Evolutionary conservation across 2,888 invertebrate genomes (phyloP).

Genomic region (Noctua janthe): DNA sequence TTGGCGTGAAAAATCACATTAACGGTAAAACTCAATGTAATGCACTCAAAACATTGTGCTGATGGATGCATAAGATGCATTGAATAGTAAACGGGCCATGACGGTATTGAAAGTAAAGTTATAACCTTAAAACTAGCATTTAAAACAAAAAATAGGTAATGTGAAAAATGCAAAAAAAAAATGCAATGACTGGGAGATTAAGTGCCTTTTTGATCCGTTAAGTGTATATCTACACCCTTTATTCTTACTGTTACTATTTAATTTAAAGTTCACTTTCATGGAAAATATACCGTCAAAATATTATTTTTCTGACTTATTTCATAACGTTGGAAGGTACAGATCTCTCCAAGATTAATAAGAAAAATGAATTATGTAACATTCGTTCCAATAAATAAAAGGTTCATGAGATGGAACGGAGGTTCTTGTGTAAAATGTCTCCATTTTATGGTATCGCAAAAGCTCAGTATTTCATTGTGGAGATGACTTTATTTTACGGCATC

Average conservation of each 20-base stretch:
- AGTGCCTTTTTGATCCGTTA: no score
- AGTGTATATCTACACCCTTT: no score
- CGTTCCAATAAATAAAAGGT: constrained; percentile 41
- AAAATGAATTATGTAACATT: constrained; percentile 52
- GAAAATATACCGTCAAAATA: neutral
- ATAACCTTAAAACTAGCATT: no score
- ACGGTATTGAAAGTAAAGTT: no score
- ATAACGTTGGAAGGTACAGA: constrained; percentile 1
- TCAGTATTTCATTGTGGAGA: constrained; percentile 33
- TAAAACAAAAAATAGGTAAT: no score
- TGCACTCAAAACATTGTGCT: no score
- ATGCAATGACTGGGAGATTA: no score
- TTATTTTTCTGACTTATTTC: constrained; percentile 14
- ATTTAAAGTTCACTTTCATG: neutral
- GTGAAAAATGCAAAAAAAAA: no score
- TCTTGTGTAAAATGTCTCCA: constrained; percentile 17
- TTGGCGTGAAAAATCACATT: no score
- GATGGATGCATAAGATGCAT: no score
- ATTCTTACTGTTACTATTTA: neutral
- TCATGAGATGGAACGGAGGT: constrained; percentile 13
- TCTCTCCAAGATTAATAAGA: constrained; percentile 22
- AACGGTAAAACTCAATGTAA: no score
- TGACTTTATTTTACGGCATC: constrained; percentile 40
- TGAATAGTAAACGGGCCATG: no score
- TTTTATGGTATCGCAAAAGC: constrained; percentile 36